phyloP scores from a whole-genome alignment of 2,113 vertebrate species.

The Colinus virginianus region DNA sequence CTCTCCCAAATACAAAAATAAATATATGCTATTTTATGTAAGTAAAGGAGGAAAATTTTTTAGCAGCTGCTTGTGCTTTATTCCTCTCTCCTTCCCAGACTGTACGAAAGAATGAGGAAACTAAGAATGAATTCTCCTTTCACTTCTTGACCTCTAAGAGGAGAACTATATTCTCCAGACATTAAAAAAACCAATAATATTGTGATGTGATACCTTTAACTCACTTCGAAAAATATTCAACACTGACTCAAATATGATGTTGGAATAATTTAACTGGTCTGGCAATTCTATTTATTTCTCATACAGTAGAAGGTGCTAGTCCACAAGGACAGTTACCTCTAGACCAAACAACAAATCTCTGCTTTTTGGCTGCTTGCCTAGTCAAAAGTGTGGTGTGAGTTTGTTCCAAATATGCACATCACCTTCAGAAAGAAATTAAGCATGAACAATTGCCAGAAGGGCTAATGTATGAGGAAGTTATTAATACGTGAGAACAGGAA shows the following conservation, averaged over 20 bases:
- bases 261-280: slow-evolving; percentile 12
- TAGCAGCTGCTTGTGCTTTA: background rate
- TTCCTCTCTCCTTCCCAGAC: background rate
- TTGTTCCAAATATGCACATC: slow-evolving; percentile 40
- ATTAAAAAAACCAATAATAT: background rate
- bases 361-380: slow-evolving; percentile 44
- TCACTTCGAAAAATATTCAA: background rate
- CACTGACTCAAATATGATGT: background rate
- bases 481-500: slow-evolving; percentile 54
- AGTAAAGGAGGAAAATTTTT: background rate
- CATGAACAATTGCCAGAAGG: slow-evolving; percentile 32
- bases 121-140: background rate
- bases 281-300: background rate
- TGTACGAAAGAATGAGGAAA: background rate
- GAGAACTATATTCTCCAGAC: background rate
- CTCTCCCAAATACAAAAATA: background rate
- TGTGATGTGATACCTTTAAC: background rate
- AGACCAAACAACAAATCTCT: slow-evolving; percentile 18
- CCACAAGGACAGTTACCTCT: slow-evolving; percentile 1
- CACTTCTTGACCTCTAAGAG: background rate
- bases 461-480: slow-evolving; percentile 55
- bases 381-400: slow-evolving; percentile 24
- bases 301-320: slow-evolving; percentile 2
- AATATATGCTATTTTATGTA: background rate
- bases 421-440: slow-evolving; percentile 52